Base-by-base conservation (phyloP, 1,140 invertebrate genomes). In the Calycopis cecrops region DNA sequence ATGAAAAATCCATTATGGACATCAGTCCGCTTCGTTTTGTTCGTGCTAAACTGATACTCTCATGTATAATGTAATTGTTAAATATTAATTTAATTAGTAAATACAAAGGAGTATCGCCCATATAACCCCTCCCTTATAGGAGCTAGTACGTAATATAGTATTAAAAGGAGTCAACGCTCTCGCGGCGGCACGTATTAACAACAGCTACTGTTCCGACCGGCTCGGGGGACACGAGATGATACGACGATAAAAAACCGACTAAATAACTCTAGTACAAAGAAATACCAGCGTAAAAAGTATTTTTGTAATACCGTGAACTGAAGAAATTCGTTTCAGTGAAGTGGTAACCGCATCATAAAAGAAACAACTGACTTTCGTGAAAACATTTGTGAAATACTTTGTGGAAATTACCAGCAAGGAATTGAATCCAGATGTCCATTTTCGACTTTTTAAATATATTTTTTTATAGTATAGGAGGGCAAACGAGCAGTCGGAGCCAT, bases 141-240 rank as follows among this genome's bases (percentile, higher is more conserved):
- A 47, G 48, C 57, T 53, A 61, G 65, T 73, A 68, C 68, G 72
- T 70, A 75, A 75, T 75, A 67, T 69, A 77, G 62, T 75, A 77
- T 77, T 77, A 77, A 67, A 71, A 62, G 75, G 69, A 78, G 76
- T 79, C 76, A 79, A 79, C 69, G 76, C 68, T 68, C 75, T 60
- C 69, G 70, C 71, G 71, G 67, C 62, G 66, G 67, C 54, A 55
- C 59, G 65, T 73, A 69, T 69, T 65, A 76, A 78, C 73, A 78
- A 74, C 73, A 57, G 71, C 75, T 78, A 69, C 75, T 76, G 75
- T 78, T 75, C 55, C 57, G 51, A 53, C 59, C 71, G 65, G 66
- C 60, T 54, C 8, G 38, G 42, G 59, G 59, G 65, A 68, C 63
- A 65, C 21, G 21, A 28, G 21, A 28, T 28, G 21, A 28, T 28